These are phyloP conservation scores for Pegea sp. DNA, from an alignment of 23 tunicate genomes.

Conservation along the genomic window DNA sequence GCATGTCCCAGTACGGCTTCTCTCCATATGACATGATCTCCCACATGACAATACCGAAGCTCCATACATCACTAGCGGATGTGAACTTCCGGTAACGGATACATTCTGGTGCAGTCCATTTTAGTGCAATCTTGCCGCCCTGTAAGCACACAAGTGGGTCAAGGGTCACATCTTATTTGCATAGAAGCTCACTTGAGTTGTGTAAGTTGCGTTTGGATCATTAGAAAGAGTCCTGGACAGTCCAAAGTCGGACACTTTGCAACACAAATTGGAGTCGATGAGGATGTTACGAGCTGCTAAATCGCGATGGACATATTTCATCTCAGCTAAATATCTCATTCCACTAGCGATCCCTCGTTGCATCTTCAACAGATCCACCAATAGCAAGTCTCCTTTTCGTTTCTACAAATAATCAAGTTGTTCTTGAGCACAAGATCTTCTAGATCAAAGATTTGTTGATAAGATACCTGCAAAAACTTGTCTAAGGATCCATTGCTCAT, in stretches of 20 bases:
- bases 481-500: slow-evolving; percentile 93
- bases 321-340: slow-evolving; percentile 43
- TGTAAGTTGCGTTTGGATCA: slow-evolving; percentile 60
- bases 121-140: slow-evolving; percentile 85
- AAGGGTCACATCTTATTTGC: not conserved
- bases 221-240: slow-evolving; percentile 54
- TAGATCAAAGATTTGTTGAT: too few relatives aligned
- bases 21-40: slow-evolving; percentile 86
- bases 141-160: not conserved
- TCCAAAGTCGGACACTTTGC: slow-evolving; percentile 79
- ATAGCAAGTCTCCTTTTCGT: slow-evolving; percentile 1
- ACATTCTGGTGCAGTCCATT: slow-evolving; percentile 88
- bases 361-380: slow-evolving; percentile 25
- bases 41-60: slow-evolving; percentile 59
- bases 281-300: slow-evolving; percentile 75
- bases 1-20: slow-evolving; percentile 81
- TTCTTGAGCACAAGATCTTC: too few relatives aligned
- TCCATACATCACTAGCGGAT: slow-evolving; percentile 82
- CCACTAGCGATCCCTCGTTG: slow-evolving; percentile 57
- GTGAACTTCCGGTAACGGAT: slow-evolving; percentile 40
- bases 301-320: slow-evolving; percentile 73
- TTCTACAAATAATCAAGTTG: slow-evolving; percentile 4
- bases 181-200: slow-evolving; percentile 33
- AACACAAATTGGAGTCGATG: slow-evolving; percentile 20
- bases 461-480: slow-evolving; percentile 35